phyloP scores from a whole-genome alignment of 2,888 invertebrate genomes.

The Cinara cedri region DNA sequence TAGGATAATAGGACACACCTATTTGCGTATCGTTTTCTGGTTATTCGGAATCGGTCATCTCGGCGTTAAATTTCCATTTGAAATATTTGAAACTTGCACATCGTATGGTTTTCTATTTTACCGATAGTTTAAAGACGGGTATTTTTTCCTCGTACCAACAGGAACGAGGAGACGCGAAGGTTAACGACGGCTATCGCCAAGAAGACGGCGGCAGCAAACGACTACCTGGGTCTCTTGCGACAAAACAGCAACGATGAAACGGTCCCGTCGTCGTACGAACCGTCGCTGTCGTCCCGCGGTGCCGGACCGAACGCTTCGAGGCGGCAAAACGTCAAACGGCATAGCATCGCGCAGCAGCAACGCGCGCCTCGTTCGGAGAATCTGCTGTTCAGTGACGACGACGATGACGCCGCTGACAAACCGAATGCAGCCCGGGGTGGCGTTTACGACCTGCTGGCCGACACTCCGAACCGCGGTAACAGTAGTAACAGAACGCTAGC shows the following conservation, averaged over 20 bases:
- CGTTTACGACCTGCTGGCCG: conserved; percentile 4
- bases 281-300: conserved; percentile 18
- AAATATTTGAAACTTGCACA: too few species aligned
- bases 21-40: too few species aligned
- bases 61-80: neutral
- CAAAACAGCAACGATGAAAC: conserved; percentile 1
- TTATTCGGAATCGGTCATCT: too few species aligned
- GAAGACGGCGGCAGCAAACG: conserved; percentile 17
- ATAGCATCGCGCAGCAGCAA: conserved; percentile 36
- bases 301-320: neutral
- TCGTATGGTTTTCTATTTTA: too few species aligned
- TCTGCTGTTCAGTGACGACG: conserved; percentile 27
- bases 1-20: too few species aligned
- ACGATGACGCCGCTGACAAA: neutral
- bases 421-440: neutral
- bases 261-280: conserved; percentile 30
- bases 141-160: neutral
- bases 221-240: conserved; percentile 33
- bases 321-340: conserved; percentile 19
- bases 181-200: neutral
- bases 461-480: neutral
- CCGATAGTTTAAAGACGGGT: too few species aligned
- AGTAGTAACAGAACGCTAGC: neutral
- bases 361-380: conserved; percentile 35
- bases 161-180: neutral